Base-by-base conservation (phyloP, 2,888 invertebrate species). In the Julus scanicus region DNA sequence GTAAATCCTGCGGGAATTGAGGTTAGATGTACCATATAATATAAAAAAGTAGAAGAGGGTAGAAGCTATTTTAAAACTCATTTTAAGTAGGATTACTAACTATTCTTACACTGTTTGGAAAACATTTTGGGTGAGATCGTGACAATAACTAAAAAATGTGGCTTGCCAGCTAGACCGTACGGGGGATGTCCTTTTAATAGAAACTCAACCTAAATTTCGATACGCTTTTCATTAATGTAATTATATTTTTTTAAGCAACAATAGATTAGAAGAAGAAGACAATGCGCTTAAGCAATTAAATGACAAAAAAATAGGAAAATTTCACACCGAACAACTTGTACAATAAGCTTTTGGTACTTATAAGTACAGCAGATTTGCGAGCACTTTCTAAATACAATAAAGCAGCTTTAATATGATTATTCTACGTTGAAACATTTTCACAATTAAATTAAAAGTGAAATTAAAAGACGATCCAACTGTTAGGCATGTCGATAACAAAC, bases 301-400 rank as follows among this genome's bases (percentile, higher is more conserved):
- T 80, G 80, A 80, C 37, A n/a, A 80, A 29, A 29, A 80, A 80
- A 80, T 37, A 29, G 80, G 80, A 80, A 80, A 80, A 80, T 80
- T 80, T 80, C 80, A 80, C 80, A 80, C 37, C 13, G 29, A 9
- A 29, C 37, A 80, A 37, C 80, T 11, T 80, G 80, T 13, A 80
- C 29, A 37, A 37, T 80, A 80, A 20, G 6, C 20, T 37, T 37
- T 48, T 48, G 6, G 37, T 13, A 80, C 37, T n/a, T n/a, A n/a
- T n/a, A n/a, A n/a, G n/a, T n/a, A n/a, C n/a, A n/a, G n/a, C n/a
- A n/a, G n/a, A n/a, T n/a, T n/a, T n/a, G n/a, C n/a, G n/a, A 20
- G 20, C 71, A 20, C 71, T 20, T 20, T 9, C 15, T 6, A 9
- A 29, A 13, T 29, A 11, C 2, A 80, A 80, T 20, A 80, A 80